Percentiles rank a stretch among this genome's conserved stretches.
Evolutionary conservation across 2,797 vertebrate genomes (phyloP).

Genomic region (Simalia tracyae): DNA sequence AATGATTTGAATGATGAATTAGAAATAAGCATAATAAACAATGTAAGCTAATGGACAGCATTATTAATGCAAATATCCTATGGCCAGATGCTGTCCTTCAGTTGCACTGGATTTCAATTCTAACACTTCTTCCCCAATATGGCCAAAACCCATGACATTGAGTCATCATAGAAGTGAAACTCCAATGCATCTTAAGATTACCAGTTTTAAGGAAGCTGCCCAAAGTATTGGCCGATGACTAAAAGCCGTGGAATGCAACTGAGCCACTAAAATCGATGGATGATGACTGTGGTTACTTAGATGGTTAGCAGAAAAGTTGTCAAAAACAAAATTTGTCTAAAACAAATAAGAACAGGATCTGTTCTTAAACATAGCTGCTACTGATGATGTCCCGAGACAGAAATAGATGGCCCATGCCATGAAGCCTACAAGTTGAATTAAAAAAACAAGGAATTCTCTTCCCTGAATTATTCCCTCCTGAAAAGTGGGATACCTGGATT

Average conservation of each 20-base stretch:
- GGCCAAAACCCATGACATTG: not conserved
- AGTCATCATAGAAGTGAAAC: not conserved
- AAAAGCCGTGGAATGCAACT: not conserved
- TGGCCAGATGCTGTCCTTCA: not conserved
- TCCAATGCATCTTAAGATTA: not conserved
- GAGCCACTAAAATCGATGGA: not conserved
- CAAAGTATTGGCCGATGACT: not conserved
- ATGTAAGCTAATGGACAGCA: not conserved
- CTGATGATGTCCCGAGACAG: not conserved
- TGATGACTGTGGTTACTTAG: not conserved
- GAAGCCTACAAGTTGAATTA: not conserved
- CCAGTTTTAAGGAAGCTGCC: not conserved
- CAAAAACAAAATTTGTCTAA: not conserved
- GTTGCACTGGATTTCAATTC: not conserved
- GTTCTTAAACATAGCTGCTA: not conserved
- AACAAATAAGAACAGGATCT: not conserved
- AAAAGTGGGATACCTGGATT: not conserved
- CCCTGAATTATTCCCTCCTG: not conserved
- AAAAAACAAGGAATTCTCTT: not conserved
- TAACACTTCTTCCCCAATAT: not conserved
- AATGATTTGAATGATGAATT: not conserved
- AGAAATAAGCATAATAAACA: not conserved
- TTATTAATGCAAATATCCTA: not conserved
- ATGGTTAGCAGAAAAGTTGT: not conserved
- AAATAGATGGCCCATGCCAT: not conserved